Percentiles rank a stretch among this genome's conserved stretches.
Conservation (phyloP, 2,888 invertebrate genomes). For the Salticus scenicus region DNA sequence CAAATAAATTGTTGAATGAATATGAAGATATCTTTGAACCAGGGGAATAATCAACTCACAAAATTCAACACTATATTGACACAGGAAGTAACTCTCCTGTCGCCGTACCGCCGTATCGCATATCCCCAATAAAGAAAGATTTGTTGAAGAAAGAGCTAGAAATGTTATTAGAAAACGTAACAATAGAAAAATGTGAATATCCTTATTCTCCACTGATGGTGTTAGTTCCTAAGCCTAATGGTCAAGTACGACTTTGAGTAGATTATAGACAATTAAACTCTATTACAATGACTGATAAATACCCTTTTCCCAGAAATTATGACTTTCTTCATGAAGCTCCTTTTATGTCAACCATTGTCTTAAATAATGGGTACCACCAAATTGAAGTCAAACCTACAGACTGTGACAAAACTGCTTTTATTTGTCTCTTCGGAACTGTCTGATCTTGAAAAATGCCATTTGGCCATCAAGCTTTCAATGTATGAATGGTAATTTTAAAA, state of each 20-base stretch:
- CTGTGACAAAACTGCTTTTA: slow-evolving; percentile 32
- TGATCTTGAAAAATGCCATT: slow-evolving; percentile 35
- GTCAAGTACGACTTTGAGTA: background rate
- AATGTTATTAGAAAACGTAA: background rate
- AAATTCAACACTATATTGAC: background rate
- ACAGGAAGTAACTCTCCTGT: background rate
- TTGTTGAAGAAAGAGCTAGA: slow-evolving; percentile 7
- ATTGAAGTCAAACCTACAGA: slow-evolving; percentile 16
- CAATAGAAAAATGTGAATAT: slow-evolving; percentile 26
- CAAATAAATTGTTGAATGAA: background rate
- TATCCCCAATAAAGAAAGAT: background rate
- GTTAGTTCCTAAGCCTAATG: slow-evolving; percentile 4
- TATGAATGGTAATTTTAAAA: background rate
- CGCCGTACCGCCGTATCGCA: background rate
- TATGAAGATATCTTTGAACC: background rate
- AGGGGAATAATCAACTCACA: background rate
- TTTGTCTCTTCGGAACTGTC: slow-evolving; percentile 33
- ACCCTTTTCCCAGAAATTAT: slow-evolving; percentile 3
- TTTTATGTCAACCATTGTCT: background rate
- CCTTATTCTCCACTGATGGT: slow-evolving; percentile 15
- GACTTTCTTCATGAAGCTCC: slow-evolving; percentile 9
- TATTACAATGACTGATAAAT: background rate
- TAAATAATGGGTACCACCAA: slow-evolving; percentile 13
- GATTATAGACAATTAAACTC: slow-evolving; percentile 23
- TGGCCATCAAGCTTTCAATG: slow-evolving; percentile 20